These are phyloP conservation scores for Oostethus manadensis DNA, from an alignment of 2,113 vertebrate genomes.

Conservation along the genomic window DNA sequence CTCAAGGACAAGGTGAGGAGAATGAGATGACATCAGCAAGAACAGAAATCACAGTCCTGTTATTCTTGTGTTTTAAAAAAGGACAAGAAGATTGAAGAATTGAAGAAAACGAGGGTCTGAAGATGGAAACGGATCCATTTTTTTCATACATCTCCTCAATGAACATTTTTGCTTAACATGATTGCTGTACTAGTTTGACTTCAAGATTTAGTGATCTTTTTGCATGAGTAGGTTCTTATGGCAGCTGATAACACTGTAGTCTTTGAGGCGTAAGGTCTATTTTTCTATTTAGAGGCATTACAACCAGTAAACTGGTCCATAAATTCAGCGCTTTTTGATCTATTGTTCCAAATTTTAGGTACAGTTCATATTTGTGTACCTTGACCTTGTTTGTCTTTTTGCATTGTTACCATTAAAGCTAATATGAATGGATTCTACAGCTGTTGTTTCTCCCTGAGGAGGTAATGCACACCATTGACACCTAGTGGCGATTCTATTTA, in stretches of 20 bases:
- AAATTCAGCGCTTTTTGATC: slow-evolving; percentile 2
- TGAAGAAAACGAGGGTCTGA: slow-evolving; percentile 90
- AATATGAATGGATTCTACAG: background rate
- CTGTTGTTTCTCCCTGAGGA: background rate
- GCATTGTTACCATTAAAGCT: background rate
- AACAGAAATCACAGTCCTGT: background rate
- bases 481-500: slow-evolving; percentile 33
- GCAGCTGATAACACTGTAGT: slow-evolving; percentile 39
- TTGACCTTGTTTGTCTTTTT: background rate
- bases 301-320: background rate
- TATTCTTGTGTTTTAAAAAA: slow-evolving; percentile 42
- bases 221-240: slow-evolving; percentile 21
- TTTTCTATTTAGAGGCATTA: slow-evolving; percentile 20
- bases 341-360: slow-evolving; percentile 6
- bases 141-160: slow-evolving; percentile 77
- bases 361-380: background rate
- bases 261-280: slow-evolving; percentile 10
- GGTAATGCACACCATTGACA: slow-evolving; percentile 37
- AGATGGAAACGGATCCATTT: slow-evolving; percentile 72
- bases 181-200: slow-evolving; percentile 54
- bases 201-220: slow-evolving; percentile 13
- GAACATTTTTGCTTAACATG: slow-evolving; percentile 58
- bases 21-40: background rate
- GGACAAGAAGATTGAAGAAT: slow-evolving; percentile 95
- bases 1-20: slow-evolving; percentile 86